Evolutionary conservation across 2,797 vertebrate species (phyloP), one percentile per base, ranked within the genome.

Genomic region (Fringilla coelebs): DNA sequence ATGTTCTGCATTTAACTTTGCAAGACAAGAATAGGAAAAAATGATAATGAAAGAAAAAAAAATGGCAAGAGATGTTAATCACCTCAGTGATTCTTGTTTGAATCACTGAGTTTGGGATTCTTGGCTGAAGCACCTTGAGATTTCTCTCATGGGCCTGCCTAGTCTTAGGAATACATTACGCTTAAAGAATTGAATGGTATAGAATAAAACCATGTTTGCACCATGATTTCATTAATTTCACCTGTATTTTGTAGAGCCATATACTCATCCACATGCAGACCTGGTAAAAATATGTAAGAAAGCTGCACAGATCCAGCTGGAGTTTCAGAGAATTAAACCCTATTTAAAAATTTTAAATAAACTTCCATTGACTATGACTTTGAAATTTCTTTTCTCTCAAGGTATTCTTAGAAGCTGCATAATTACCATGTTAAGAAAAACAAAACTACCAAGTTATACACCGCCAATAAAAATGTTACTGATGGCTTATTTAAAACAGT

Each of bases 101-200:
- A n/a, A n/a, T n/a, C n/a, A n/a, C n/a, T n/a, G n/a, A n/a, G n/a
- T 74, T 94, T 45, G 85, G 83, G 84, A 70, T 82, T 85, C 89
- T 91, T 86, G 77, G 36, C 12, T 24, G 40, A 40, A 89, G 11
- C 19, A 48, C 24, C 54, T 68, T 25, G 8, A 67, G 34, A 68
- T 63, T 40, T 81, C 13, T 68, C 54, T 85, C 24, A 43, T 15
- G 6, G 18, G 46, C 9, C 19, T 62, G 46, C 9, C 19, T 62
- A 45, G 19, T 43, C 19, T 66, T 62, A 31, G 31, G 36, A 79
- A 89, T 24, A 67, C 21, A 18, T 72, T 65, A 68, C 2, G 1
- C 25, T 72, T 55, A 51, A 84, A 81, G 34, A 93, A 88, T 75
- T 63, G 21, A 8, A 28, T 26, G 4, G 41, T 60, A 55, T 10